phyloP scores from a whole-genome alignment of 1,140 invertebrate genomes.

The Pseudomyrmex flavicornis region DNA sequence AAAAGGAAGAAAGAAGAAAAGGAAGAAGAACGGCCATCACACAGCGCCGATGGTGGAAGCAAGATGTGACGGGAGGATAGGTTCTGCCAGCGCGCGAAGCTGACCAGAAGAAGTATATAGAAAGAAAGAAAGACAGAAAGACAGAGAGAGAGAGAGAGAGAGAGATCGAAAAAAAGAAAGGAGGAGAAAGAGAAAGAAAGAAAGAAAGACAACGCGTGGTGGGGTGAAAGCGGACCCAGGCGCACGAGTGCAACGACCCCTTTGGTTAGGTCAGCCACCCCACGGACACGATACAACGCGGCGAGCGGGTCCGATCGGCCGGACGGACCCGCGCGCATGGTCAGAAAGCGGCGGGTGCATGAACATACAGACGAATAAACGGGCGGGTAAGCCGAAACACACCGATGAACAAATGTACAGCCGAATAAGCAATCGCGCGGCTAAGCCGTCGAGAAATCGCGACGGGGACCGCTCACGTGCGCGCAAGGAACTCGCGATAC shows the following conservation, averaged over 20 bases:
- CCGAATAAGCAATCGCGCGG: slow-evolving; percentile 58
- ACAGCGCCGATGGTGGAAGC: slow-evolving; percentile 44
- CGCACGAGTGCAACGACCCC: slow-evolving; percentile 83
- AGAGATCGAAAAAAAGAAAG: slow-evolving; percentile 57
- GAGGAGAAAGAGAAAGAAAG: slow-evolving; percentile 74
- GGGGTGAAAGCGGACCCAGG: slow-evolving; percentile 80
- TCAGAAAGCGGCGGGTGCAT: slow-evolving; percentile 19
- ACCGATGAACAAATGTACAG: slow-evolving; percentile 64
- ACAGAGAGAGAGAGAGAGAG: slow-evolving; percentile 72
- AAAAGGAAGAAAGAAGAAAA: slow-evolving; percentile 44
- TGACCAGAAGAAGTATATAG: slow-evolving; percentile 75
- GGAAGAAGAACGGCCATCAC: slow-evolving; percentile 47
- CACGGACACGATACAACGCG: slow-evolving; percentile 71
- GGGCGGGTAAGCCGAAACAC: slow-evolving; percentile 65
- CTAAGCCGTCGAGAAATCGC: slow-evolving; percentile 67
- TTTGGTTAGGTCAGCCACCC: slow-evolving; percentile 84
- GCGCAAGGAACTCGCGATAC: neutral
- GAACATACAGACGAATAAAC: slow-evolving; percentile 55
- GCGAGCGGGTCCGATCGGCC: slow-evolving; percentile 59
- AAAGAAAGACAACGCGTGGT: slow-evolving; percentile 60
- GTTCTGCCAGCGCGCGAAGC: slow-evolving; percentile 71
- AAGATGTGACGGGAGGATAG: slow-evolving; percentile 59
- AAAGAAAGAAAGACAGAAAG: slow-evolving; percentile 62
- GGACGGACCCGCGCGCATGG: slow-evolving; percentile 61
- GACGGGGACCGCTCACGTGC: slow-evolving; percentile 21